Evolutionary conservation across 2,113 vertebrate genomes (phyloP).

Genomic region (Aplodontia rufa): DNA sequence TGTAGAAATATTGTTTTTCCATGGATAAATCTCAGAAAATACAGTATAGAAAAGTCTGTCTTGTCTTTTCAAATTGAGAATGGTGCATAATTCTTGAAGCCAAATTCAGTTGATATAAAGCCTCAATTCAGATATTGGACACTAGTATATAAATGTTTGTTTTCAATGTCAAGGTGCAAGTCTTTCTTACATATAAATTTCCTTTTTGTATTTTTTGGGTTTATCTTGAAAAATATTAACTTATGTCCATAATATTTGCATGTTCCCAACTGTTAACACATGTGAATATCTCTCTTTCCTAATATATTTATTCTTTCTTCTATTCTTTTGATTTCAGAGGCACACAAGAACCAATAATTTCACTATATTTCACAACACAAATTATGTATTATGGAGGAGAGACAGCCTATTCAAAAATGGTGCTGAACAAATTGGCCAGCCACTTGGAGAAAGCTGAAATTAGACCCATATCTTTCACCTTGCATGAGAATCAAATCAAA

Average conservation of each 20-base stretch:
- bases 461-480: too few relatives aligned
- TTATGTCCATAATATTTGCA: background rate
- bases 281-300: background rate
- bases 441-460: too few relatives aligned
- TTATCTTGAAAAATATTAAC: background rate
- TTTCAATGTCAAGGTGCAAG: too few relatives aligned
- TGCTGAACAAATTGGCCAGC: too few relatives aligned
- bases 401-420: too few relatives aligned
- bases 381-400: constrained; percentile 7
- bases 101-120: background rate
- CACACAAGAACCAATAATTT: background rate
- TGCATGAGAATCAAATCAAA: too few relatives aligned
- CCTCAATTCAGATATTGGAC: constrained; percentile 18
- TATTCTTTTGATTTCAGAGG: background rate
- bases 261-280: background rate
- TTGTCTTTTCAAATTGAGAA: background rate
- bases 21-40: background rate
- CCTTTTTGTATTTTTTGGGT: background rate
- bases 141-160: background rate
- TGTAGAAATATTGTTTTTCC: background rate
- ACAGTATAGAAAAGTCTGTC: background rate
- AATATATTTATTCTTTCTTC: background rate
- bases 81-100: background rate
- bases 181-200: background rate
- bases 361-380: background rate